Conservation (phyloP, 2,888 invertebrate species). For the Dolomedes plantarius region DNA sequence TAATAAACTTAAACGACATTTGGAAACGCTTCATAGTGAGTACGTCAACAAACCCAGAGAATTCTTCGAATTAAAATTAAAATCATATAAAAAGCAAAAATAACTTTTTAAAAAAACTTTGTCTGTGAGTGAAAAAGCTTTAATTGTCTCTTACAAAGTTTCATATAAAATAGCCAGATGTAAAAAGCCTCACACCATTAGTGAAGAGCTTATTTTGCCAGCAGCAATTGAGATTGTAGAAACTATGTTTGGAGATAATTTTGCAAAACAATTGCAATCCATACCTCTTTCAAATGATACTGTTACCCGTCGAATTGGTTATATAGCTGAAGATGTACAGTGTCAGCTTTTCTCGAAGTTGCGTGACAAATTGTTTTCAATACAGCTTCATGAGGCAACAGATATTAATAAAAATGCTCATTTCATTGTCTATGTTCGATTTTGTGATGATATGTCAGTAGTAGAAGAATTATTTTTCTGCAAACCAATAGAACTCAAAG, state of each 20-base stretch:
- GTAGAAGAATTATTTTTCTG: conserved; percentile 30
- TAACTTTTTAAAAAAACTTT: too few species aligned
- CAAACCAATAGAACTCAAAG: conserved; percentile 32
- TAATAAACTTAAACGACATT: too few species aligned
- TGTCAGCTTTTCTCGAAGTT: conserved; percentile 27
- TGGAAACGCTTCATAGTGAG: too few species aligned
- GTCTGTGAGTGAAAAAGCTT: too few species aligned
- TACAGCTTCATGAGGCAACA: conserved; percentile 26
- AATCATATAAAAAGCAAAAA: too few species aligned
- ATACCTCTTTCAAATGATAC: conserved; percentile 39
- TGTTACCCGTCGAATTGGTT: conserved; percentile 37
- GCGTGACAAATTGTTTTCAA: conserved; percentile 11
- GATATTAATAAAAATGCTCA: conserved; percentile 35
- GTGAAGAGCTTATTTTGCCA: conserved; percentile 40
- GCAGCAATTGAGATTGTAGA: conserved; percentile 24
- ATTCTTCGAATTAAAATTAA: too few species aligned
- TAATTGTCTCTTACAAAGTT: conserved; percentile 43
- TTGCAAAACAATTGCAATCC: conserved; percentile 16
- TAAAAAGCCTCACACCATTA: conserved; percentile 52
- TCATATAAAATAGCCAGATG: conserved; percentile 57
- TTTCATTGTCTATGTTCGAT: conserved; percentile 32
- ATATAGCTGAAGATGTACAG: conserved; percentile 42
- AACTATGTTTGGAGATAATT: conserved; percentile 25
- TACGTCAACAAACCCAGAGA: too few species aligned
- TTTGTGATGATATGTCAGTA: conserved; percentile 34